Evolutionary conservation across 2,888 invertebrate species (phyloP), one percentile per base, ranked within the genome.

Genomic region (Chromoteleia sp.): DNA sequence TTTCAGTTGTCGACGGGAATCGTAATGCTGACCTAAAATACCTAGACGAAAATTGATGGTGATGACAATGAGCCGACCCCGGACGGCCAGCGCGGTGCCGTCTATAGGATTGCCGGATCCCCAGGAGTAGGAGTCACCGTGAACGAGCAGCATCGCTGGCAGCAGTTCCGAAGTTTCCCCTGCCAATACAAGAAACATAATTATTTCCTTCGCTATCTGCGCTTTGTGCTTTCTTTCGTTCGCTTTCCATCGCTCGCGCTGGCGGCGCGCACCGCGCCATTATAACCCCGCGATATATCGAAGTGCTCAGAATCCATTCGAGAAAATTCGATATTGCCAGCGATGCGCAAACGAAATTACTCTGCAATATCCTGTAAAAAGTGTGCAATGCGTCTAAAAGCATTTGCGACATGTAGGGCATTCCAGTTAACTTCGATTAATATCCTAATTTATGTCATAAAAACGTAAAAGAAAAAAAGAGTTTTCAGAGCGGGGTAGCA

Each of bases 101-200:
- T 99, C 99, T 92, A 99, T 98, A 14, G 98, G 96, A 93, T 98
- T 99, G 78, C 99, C 99, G 45, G 98, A 96, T 92, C 98, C 98
- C 97, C 98, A 98, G 91, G 98, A 98, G 92, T 97, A 98, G 21
- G 98, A 98, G 92, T 98, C 98, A 63, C 98, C 98, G 91, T 98
- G 98, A 86, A 98, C 95, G 91, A 97, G 97, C 71, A 98, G 95
- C 89, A 98, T 94, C 71, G 98, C 97, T 80, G 98, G 96, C 87
- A 96, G 92, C 84, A 94, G 93, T 85, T 94, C 94, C 85, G 93
- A 92, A 65, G 92, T 92, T 85, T 90, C 92, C 82, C 92, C 93
- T 94, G 92, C n/a, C 59, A 93, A 93, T 85, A 68, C 19, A 67
- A 70, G 63, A 81, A 61, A 58, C 17, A 59, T 76, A 73, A 74